Conservation (phyloP, 2,797 vertebrate genomes). For the Premnoplex brunnescens region DNA sequence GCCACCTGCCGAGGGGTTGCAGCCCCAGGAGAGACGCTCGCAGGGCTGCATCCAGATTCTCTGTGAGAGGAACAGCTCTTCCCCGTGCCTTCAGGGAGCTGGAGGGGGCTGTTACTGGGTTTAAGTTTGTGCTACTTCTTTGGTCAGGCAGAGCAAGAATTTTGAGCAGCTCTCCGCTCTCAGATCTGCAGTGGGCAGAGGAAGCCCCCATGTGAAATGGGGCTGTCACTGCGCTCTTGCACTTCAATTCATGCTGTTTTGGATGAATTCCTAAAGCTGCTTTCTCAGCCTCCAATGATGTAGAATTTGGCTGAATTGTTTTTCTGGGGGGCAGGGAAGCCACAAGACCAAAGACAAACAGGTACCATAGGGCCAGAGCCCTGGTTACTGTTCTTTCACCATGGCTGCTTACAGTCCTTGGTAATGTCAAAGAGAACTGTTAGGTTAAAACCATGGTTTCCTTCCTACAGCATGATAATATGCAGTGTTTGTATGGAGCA, state of each 20-base stretch:
- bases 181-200: not conserved
- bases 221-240: not conserved
- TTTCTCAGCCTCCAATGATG: conserved; percentile 13
- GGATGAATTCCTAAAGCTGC: not conserved
- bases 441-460: not conserved
- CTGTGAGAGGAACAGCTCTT: not conserved
- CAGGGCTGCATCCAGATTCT: not conserved
- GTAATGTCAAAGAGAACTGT: conserved; percentile 23
- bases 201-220: not conserved
- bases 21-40: not conserved
- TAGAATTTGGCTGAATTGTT: conserved; percentile 1
- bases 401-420: conserved; percentile 14
- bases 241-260: not conserved
- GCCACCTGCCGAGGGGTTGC: accelerated
- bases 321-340: not conserved
- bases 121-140: conserved; percentile 62
- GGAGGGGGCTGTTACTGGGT: not conserved
- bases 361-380: not conserved
- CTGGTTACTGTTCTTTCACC: conserved; percentile 32
- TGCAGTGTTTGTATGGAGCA: conserved; percentile 54
- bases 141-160: conserved; percentile 59
- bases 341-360: not conserved
- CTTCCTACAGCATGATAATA: conserved; percentile 21
- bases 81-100: not conserved
- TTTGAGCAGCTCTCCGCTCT: conserved; percentile 35